Evolutionary conservation across 2,888 invertebrate species (phyloP).

Genomic region (Nezara viridula): DNA sequence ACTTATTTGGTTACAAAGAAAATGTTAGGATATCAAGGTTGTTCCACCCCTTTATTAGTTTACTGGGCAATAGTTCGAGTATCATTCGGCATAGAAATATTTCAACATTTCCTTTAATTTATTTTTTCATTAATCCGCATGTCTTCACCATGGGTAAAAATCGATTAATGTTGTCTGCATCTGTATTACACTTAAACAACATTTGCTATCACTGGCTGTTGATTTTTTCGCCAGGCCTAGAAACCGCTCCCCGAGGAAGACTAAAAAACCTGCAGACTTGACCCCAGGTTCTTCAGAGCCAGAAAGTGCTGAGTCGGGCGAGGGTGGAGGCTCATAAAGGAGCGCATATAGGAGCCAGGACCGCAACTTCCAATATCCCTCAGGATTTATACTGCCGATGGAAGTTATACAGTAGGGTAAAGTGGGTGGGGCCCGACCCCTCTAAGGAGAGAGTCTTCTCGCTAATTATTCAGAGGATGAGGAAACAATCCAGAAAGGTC

Average conservation of each 20-base stretch:
- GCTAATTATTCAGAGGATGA: neutral
- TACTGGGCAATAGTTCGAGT: too few species aligned
- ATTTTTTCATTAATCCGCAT: too few species aligned
- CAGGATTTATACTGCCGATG: neutral
- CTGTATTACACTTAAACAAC: too few species aligned
- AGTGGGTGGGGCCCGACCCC: neutral
- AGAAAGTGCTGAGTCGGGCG: slow-evolving; percentile 18
- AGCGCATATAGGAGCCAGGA: neutral
- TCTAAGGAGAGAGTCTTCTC: neutral
- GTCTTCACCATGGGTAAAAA: too few species aligned
- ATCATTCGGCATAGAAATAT: too few species aligned
- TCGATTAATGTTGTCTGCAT: too few species aligned
- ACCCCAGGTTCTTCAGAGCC: neutral
- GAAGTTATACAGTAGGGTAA: slow-evolving; percentile 18
- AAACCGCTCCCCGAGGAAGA: neutral
- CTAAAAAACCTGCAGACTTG: slow-evolving; percentile 18
- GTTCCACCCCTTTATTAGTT: too few species aligned
- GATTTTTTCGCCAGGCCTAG: neutral
- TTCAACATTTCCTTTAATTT: too few species aligned
- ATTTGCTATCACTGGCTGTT: neutral
- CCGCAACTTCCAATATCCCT: slow-evolving; percentile 36
- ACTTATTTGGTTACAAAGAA: too few species aligned
- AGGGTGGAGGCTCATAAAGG: slow-evolving; percentile 10
- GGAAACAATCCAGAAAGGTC: neutral
- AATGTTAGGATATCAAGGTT: too few species aligned